Base-by-base conservation (phyloP, 2,888 invertebrate species). In the Macrophya alboannulata region DNA sequence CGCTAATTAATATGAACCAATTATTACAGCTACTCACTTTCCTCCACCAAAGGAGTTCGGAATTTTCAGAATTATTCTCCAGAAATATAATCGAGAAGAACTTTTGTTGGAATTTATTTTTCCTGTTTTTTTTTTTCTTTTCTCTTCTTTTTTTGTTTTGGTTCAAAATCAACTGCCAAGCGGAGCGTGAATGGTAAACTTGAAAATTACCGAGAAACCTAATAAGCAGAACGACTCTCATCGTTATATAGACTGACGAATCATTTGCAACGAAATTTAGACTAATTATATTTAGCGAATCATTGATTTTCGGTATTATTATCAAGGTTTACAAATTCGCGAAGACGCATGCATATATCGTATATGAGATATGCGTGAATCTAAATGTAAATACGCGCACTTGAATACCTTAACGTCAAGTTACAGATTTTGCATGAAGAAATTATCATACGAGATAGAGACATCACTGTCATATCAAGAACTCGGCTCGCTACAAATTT, bases 1-100 rank as follows among this genome's bases (percentile, higher is more conserved):
- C 45, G 72, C 45, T 74, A 74, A 74, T 74, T 74, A 74, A 45
- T 43, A 21, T 31, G 45, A 74, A 74, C 72, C 72, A 74, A 74
- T 74, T 72, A 72, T n/a, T 17, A 43, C n/a, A 31, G 40, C 31
- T 71, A 37, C 40, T 17, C 40, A 72, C 72, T 10, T 43, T 74
- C n/a, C 17, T 74, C 21, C 21, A 21, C 1, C 25, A n/a, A 74
- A 45, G 45, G 45, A 74, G 72, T 74, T 74, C n/a, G 25, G 21
- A n/a, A 43, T 45, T 74, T 25, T 21, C 9, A 25, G 25, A 74
- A 74, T 74, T 45, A 43, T 21, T 74, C 72, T 74, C 21, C n/a
- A 21, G 43, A 74, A 74, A 45, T 21, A 45, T 74, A 21, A 45
- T 74, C 72, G 43, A 8, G 12, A 21, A 25, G 12, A 74, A 74